Evolutionary conservation across 2,888 invertebrate species (phyloP), one percentile per base, ranked within the genome.

Genomic region (Drosophila koepferae): DNA sequence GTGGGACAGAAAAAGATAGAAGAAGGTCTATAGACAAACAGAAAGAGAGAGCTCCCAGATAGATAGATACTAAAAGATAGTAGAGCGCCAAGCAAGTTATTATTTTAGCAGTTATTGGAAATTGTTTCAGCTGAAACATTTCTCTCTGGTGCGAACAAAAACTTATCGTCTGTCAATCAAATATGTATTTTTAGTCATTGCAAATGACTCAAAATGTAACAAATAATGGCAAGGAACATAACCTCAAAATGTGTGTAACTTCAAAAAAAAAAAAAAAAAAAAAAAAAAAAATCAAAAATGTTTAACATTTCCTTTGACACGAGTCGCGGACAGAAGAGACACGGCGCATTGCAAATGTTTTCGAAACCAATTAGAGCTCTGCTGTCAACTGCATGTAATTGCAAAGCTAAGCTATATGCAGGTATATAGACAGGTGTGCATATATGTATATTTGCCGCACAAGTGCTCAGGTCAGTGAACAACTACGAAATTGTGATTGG

Each of bases 331-430:
- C 48, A 8, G 23, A 63, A n/a, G 28, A 51, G 43, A 43, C 36
- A 40, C 36, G 40, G 44, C 59, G 44, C 51, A 54, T 64, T 75
- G 55, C 51, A 54, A 80, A 63, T 81, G 75, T 74, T 78, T 75
- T 62, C 43, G 60, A 71, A 81, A 74, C 63, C 72, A 89, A 84
- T 84, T 89, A 84, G 87, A 74, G 89, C 51, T 59, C 34, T 56
- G 61, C 68, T 86, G 89, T 84, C 89, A 89, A 86, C 72, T 72
- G 46, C 46, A 53, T 40, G 56, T 59, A 63, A 66, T 49, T 28
- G 18, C 23, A 40, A 40, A 49, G 40, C 40, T 40, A 14, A 40
- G 28, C 38, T 41, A 56, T 31, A 41, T 49, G 49, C n/a, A 54
- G 34, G 12, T 20, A 54, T 55, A 55, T 58, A n/a, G 5, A 41